These are phyloP conservation scores for Stenodema calcarata DNA, from an alignment of 2,888 invertebrate species.

Conservation along the genomic window DNA sequence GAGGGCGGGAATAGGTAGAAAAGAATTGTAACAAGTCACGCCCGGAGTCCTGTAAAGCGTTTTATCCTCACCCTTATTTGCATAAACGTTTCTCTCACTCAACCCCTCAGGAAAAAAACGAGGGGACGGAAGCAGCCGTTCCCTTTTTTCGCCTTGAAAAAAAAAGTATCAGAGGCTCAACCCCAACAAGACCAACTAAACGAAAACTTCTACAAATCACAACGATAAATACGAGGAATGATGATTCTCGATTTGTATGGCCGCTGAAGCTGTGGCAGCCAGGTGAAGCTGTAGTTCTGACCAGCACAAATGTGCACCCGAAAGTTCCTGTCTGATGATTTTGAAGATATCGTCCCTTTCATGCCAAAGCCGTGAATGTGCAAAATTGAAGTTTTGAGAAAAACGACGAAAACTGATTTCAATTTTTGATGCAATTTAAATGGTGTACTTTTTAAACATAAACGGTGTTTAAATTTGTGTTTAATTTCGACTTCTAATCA, in stretches of 20 bases:
- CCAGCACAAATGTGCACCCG: no score
- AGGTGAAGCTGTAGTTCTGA: no score
- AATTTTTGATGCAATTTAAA: no score
- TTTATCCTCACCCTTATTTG: conserved; percentile 38
- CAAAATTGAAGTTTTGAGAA: no score
- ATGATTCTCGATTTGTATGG: neutral
- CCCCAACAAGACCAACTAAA: neutral
- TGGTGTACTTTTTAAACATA: no score
- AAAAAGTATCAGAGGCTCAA: neutral
- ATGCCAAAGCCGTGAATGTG: no score
- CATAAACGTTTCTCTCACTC: conserved; percentile 43
- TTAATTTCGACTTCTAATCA: no score
- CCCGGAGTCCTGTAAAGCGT: conserved; percentile 32
- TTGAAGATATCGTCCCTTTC: no score
- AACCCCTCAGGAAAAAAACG: conserved; percentile 13
- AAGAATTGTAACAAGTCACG: conserved; percentile 43
- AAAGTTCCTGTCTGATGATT: no score
- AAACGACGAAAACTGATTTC: no score
- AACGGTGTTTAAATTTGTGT: no score
- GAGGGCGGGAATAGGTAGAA: neutral
- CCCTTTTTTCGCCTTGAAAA: neutral
- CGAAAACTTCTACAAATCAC: neutral
- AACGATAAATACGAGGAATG: neutral
- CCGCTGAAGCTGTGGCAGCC: no score
- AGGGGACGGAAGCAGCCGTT: conserved; percentile 5